A percentile compares a stretch with the other conserved stretches of the same genome.
Conservation (phyloP, 2,797 vertebrate species). For the Antennarius maculatus region DNA sequence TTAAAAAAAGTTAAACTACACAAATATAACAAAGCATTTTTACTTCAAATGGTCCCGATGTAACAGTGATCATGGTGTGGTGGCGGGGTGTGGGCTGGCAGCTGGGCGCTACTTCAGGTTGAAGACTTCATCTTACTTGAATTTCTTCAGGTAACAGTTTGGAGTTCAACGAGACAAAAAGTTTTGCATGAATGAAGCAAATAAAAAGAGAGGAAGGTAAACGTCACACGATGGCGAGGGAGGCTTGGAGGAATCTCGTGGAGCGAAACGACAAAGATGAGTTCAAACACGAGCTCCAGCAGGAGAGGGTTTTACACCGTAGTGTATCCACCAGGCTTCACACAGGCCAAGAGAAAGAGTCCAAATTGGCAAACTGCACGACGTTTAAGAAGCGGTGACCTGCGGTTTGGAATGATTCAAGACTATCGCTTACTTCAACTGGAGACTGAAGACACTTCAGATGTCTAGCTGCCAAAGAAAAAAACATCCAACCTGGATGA, state of each 20-base stretch:
- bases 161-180: too few species aligned
- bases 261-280: background rate
- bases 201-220: background rate
- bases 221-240: background rate
- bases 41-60: conserved; percentile 77
- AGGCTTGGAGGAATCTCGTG: background rate
- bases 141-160: conserved; percentile 16
- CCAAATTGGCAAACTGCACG: conserved; percentile 32
- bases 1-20: conserved; percentile 17
- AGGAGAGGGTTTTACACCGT: conserved; percentile 13
- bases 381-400: conserved; percentile 38
- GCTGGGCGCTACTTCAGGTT: conserved; percentile 31
- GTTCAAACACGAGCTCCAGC: background rate
- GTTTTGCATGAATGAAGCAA: conserved; percentile 6
- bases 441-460: conserved; percentile 59
- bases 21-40: conserved; percentile 21
- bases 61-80: conserved; percentile 47
- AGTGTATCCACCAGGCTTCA: conserved; percentile 28
- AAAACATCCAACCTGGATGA: conserved; percentile 49
- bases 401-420: conserved; percentile 71
- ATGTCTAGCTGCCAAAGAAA: conserved; percentile 74
- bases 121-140: conserved; percentile 45
- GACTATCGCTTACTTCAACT: conserved; percentile 48
- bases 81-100: conserved; percentile 59
- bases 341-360: conserved; percentile 33